Evolutionary conservation across 1,140 invertebrate species (phyloP), one percentile per base, ranked within the genome.

Genomic region (Anagrus nilaparvatae): DNA sequence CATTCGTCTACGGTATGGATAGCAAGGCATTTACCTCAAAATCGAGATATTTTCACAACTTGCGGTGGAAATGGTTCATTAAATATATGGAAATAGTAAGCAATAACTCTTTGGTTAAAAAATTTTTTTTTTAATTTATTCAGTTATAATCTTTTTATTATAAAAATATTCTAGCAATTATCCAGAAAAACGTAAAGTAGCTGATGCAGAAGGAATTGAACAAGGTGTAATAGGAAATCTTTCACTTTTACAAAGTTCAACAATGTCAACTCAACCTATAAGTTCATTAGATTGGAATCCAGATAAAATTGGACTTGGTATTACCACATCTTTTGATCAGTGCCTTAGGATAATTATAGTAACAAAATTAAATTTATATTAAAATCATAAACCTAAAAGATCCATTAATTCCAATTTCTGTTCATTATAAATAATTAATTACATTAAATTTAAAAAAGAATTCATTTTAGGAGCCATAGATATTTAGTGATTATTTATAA

Each of bases 281-380:
- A 83, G 81, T 53, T 78, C 83, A 3, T 82, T 91, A 46, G 87
- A 94, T 58, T 97, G 93, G 93, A 89, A 84, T 63, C 74, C 77
- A 2, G 91, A 96, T 58, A 94, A 95, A 62, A 61, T 77, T 23
- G 93, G 93, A 10, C 67, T 97, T 0, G 84, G 82, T 25, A 79
- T 94, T 3, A 89, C 87, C 55, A 87, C 87, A 3, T 77, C 89
- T 0, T 95, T 96, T 61, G 93, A 97, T 71, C 92, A 97, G 65
- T 82, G 78, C 41, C 58, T 97, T n/a, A 71, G 91, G 16, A 76
- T 96, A 5, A 58, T 96, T 25, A 82, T 96, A 35, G 82, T 84
- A 9, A 97, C 93, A 3, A 94, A 92, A 69, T 68, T 97, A 1
- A 90, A 93, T 66, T 53, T 53, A 9, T 53, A 57, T 40, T 63